Percentiles rank a stretch among this genome's conserved stretches.
phyloP scores from a whole-genome alignment of 2,797 vertebrate species.

The Ciconia nigra region DNA sequence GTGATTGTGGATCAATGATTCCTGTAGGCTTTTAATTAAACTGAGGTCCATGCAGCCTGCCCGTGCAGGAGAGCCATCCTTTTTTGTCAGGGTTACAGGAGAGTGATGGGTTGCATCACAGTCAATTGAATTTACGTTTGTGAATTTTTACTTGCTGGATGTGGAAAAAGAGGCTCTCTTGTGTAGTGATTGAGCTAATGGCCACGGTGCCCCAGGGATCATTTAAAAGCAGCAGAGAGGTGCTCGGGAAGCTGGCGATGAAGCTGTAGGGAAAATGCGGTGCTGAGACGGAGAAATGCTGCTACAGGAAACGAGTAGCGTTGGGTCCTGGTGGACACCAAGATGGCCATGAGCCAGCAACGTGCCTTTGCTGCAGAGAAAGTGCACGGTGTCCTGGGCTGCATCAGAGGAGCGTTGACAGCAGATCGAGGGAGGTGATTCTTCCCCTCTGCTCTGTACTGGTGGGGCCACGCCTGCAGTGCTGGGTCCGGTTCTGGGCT shows the following conservation, averaged over 20 bases:
- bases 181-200: background rate
- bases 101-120: background rate
- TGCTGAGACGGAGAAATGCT: background rate
- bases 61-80: background rate
- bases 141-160: background rate
- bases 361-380: rapidly evolving
- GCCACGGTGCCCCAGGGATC: background rate
- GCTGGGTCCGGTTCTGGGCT: background rate
- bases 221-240: background rate
- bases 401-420: rapidly evolving
- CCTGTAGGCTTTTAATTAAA: background rate
- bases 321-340: background rate
- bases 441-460: background rate
- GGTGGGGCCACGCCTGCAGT: background rate
- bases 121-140: background rate
- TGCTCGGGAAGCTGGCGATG: background rate
- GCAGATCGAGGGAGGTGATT: background rate
- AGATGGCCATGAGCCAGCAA: rapidly evolving
- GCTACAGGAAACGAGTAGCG: rapidly evolving
- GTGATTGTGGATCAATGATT: background rate
- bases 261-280: background rate
- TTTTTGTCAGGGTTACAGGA: background rate
- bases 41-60: background rate
- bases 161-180: background rate
- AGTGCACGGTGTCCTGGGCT: rapidly evolving